Conservation (phyloP, 2,888 invertebrate genomes). For the Fragum whitleyi region DNA sequence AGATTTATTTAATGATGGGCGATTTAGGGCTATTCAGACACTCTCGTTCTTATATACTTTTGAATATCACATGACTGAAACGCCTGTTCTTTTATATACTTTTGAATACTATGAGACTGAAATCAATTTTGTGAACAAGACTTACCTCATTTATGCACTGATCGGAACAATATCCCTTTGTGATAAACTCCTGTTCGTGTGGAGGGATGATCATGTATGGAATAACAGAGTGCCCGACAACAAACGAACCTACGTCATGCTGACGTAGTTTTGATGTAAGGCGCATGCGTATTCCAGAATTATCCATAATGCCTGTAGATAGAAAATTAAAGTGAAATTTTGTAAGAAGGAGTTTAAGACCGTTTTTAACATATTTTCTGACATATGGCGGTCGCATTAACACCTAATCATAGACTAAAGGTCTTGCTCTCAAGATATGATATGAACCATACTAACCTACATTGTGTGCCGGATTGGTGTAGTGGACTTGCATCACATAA, state of each 20-base stretch:
- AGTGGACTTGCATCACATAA: conserved; percentile 41
- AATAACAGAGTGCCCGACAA: conserved; percentile 88
- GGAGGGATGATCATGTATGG: conserved; percentile 91
- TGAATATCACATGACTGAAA: too few relatives aligned
- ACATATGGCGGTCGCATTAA: too few relatives aligned
- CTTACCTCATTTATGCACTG: conserved; percentile 93
- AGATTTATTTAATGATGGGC: too few relatives aligned
- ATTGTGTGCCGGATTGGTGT: conserved; percentile 39
- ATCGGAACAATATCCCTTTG: conserved; percentile 93
- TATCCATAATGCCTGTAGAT: conserved; percentile 85
- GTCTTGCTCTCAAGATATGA: too few relatives aligned
- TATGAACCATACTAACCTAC: conserved; percentile 20
- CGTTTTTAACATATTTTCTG: not conserved
- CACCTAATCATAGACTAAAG: too few relatives aligned
- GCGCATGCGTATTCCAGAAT: conserved; percentile 90
- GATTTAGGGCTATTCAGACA: too few relatives aligned
- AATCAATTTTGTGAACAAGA: too few relatives aligned
- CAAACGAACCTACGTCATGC: conserved; percentile 93
- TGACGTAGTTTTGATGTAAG: conserved; percentile 91
- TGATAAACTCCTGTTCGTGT: conserved; percentile 90
- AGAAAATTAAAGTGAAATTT: too few relatives aligned
- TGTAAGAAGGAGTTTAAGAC: not conserved
- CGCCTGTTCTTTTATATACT: too few relatives aligned
- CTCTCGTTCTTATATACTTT: too few relatives aligned
- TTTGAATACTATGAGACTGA: too few relatives aligned